Base-by-base conservation (phyloP, 2,888 invertebrate species). In the Amitus sp. region DNA sequence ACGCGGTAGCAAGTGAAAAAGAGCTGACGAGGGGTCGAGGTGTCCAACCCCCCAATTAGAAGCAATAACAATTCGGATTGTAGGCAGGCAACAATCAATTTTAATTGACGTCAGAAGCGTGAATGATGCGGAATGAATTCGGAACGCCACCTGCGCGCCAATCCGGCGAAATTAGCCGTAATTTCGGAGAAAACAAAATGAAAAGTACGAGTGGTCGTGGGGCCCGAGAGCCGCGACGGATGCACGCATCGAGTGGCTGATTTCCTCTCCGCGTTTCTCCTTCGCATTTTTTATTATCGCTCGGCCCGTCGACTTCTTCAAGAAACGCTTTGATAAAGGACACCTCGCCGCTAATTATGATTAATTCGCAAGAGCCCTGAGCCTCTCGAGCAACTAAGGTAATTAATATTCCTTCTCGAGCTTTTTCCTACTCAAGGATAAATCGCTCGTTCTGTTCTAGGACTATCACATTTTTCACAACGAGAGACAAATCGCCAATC, bases 291-390 rank as follows among this genome's bases (percentile, higher is more conserved):
- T 54, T 54, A 54, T 48, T 48, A 43, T 48, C 60, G 45, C 51
- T 39, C 39, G 19, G 46, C 50, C 53, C 39, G 33, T 52, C 45
- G 40, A 45, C 42, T 52, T 51, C 51, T 54, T 51, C 39, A 62
- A 66, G 66, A 64, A 64, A 58, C 63, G 65, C 67, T 70, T 71
- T 69, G 73, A 69, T 67, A 71, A 68, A 71, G 72, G 73, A 73
- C 75, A 71, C 67, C 71, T 73, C 67, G 68, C 69, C 69, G 71
- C 73, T 77, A 77, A 78, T 78, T 76, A 76, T 78, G 78, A 78
- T 78, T 78, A 78, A 78, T 76, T 74, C 69, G 70, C 52, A 70
- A 70, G 69, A 65, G 54, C 66, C 66, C 60, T 63, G 65, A 60
- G 65, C 64, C 28, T 47, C 39, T 27, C 40, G 50, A 15, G 58